Base-by-base conservation (phyloP, 2,113 vertebrate genomes). In the Leiothrix lutea region DNA sequence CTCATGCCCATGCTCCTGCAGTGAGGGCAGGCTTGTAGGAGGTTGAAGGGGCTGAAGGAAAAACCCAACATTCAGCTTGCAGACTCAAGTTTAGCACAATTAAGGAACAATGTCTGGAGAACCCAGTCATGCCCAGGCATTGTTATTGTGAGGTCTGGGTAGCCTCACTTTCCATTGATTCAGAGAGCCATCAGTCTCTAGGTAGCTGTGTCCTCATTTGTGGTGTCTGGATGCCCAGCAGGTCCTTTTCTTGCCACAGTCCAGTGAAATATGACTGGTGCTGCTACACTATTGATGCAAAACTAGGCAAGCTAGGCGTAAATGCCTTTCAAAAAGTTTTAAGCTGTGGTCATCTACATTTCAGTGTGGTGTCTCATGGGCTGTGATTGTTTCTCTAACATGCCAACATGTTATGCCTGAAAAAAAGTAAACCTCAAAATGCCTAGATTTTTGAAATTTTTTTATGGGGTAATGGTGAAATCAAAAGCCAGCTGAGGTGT, bases 171-270 rank as follows among this genome's bases (percentile, higher is more conserved):
- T 42, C 0, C 0, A 12, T 2, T 25, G 20, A 61, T 33, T 14
- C 13, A 33, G 56, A 33, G 56, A 35, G 8, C 12, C 18, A 22
- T 33, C 0, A 0, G 2, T 42, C 19, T 85, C 35, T 17, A 12
- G 0, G 0, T 9, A 26, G 16, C 4, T 0, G 2, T 36, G 51
- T 25, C 15, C 26, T 61, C 29, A 25, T 18, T 11, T 44, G 6
- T 0, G 3, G 10, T 62, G 31, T 23, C 23, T 53, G n/a, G 31
- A 50, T 71, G 36, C 9, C 11, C 16, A 33, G 26, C 0, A 4
- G 9, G 10, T 67, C 1, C 0, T 24, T 12, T 53, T 5, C n/a
- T 65, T 78, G 18, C 40, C 8, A 31, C 9, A 81, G 22, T 8
- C 20, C 29, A 11, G 10, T 40, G 61, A 81, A 74, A 85, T 65